Evolutionary conservation across 92 coral and sea anemone genomes (phyloP).

Genomic region (Paragorgia papillata): DNA sequence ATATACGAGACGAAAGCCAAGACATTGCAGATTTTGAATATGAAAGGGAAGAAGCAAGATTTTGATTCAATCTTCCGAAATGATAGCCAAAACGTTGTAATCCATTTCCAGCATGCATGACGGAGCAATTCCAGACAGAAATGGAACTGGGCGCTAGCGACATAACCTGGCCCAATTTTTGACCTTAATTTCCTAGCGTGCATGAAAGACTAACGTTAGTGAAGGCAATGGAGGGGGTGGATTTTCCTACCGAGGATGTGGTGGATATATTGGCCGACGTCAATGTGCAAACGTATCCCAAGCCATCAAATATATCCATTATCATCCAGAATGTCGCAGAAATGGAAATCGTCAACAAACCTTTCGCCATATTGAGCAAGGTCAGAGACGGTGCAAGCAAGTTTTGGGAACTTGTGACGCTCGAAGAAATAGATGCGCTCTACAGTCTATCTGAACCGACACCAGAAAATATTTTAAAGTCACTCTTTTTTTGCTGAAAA

Average conservation of each 20-base stretch:
- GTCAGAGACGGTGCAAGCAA: constrained; percentile 58
- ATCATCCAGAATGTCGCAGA: constrained; percentile 55
- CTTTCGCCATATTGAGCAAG: constrained; percentile 49
- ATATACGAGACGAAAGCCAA: too few relatives aligned
- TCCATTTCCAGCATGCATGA: too few relatives aligned
- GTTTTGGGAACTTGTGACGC: constrained; percentile 60
- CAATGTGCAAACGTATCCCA: constrained; percentile 52
- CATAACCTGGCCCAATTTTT: too few relatives aligned
- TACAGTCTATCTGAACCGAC: constrained; percentile 62
- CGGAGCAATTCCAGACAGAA: too few relatives aligned
- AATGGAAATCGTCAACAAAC: constrained; percentile 59
- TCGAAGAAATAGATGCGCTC: constrained; percentile 55
- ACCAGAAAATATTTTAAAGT: constrained; percentile 34
- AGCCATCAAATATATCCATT: constrained; percentile 38
- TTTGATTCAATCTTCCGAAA: too few relatives aligned
- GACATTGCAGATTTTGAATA: too few relatives aligned
- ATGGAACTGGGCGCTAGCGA: too few relatives aligned
- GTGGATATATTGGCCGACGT: constrained; percentile 57
- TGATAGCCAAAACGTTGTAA: too few relatives aligned
- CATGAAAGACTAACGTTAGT: too few relatives aligned
- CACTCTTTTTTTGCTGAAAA: constrained; percentile 30
- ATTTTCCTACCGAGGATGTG: constrained; percentile 54
- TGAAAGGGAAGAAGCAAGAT: too few relatives aligned
- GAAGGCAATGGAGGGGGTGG: background rate
- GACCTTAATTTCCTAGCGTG: too few relatives aligned